Conservation (phyloP, 2,888 invertebrate genomes). For the Coelogynopora nodosa region DNA sequence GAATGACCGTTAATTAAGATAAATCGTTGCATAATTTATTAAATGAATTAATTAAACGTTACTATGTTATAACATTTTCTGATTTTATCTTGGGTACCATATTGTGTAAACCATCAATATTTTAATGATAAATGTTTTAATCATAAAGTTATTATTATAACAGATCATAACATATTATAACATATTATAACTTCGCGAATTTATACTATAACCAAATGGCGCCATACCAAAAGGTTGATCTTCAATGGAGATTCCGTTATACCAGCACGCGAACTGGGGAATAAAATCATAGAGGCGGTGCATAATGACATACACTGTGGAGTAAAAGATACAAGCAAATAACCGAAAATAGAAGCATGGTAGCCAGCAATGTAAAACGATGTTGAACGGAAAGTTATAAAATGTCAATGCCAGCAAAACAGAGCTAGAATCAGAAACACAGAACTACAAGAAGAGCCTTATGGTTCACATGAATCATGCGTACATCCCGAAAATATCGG, state of each 20-base stretch:
- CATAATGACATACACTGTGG: constrained; percentile 34
- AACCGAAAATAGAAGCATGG: background rate
- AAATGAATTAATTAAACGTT: too few species aligned
- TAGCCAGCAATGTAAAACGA: background rate
- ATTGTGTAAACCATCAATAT: too few species aligned
- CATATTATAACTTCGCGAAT: too few species aligned
- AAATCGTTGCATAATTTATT: too few species aligned
- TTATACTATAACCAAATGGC: too few species aligned
- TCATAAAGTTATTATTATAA: too few species aligned
- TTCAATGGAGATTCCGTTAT: constrained; percentile 33
- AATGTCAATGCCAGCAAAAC: constrained; percentile 27
- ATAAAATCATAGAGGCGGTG: background rate
- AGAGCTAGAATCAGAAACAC: constrained; percentile 9
- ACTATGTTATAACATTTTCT: too few species aligned
- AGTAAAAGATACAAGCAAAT: background rate
- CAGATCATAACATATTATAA: too few species aligned
- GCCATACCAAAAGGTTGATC: too few species aligned
- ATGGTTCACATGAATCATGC: constrained; percentile 42
- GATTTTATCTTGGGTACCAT: too few species aligned
- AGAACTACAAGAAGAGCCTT: background rate
- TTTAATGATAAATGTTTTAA: too few species aligned
- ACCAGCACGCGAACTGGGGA: background rate
- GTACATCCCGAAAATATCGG: constrained; percentile 21
- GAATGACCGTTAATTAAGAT: too few species aligned
- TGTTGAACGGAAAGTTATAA: background rate